These are phyloP conservation scores for Synanthedon myopaeformis DNA, from an alignment of 2,888 invertebrate genomes.

Conservation along the genomic window DNA sequence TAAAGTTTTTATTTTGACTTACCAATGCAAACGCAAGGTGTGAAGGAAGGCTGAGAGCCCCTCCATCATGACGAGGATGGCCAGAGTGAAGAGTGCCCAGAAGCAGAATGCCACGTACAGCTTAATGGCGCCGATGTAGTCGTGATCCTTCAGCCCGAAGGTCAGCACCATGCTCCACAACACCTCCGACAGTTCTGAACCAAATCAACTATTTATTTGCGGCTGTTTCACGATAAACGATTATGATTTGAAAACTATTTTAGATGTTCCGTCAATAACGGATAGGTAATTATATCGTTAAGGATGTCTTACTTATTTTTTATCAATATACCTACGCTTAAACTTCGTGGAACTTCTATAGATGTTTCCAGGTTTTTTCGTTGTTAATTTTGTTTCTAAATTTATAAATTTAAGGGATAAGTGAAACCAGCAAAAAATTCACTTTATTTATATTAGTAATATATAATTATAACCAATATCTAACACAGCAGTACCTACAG, in stretches of 20 bases:
- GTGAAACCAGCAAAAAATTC: too few relatives aligned
- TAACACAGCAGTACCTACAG: too few relatives aligned
- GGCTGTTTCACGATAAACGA: background rate
- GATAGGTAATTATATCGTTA: too few relatives aligned
- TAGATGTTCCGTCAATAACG: too few relatives aligned
- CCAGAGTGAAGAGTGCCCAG: conserved; percentile 92
- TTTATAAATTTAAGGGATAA: too few relatives aligned
- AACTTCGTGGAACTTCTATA: too few relatives aligned
- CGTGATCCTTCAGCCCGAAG: conserved; percentile 75
- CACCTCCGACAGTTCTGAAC: conserved; percentile 85
- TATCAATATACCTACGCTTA: too few relatives aligned
- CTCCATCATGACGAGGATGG: conserved; percentile 98
- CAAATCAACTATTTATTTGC: background rate
- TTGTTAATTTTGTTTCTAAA: too few relatives aligned
- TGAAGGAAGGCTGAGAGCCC: conserved; percentile 98
- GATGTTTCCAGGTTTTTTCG: too few relatives aligned
- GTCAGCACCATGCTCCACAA: conserved; percentile 93
- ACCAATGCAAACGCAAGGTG: conserved; percentile 98
- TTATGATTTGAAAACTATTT: background rate
- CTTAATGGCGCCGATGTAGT: conserved; percentile 78
- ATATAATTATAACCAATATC: too few relatives aligned
- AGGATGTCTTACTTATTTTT: too few relatives aligned
- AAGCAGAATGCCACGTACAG: conserved; percentile 87
- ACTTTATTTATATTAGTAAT: too few relatives aligned
- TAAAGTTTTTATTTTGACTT: conserved; percentile 6